Percentiles rank a stretch among this genome's conserved stretches.
Conservation (phyloP, 2,113 vertebrate genomes). For the Python bivittatus region DNA sequence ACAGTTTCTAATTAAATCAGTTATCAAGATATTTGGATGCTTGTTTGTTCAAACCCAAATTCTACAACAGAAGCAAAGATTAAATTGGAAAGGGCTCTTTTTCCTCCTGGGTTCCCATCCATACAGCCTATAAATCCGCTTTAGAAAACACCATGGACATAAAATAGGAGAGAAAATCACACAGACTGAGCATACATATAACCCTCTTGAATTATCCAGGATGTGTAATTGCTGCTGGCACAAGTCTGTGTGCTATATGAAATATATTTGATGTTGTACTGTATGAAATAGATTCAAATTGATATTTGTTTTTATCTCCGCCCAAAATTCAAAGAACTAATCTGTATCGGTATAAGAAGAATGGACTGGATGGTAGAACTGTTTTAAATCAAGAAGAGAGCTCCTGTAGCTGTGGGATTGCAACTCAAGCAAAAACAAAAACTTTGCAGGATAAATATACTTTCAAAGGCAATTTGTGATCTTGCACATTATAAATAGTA, state of each 20-base stretch:
- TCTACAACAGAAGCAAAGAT: not conserved
- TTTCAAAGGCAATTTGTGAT: not conserved
- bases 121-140: not conserved
- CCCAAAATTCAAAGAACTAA: not conserved
- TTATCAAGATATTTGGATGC: not conserved
- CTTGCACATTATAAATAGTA: conserved; percentile 6
- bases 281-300: not conserved
- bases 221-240: not conserved
- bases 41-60: not conserved
- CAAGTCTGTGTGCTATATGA: not conserved
- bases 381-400: not conserved
- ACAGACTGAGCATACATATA: not conserved
- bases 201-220: not conserved
- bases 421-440: not conserved
- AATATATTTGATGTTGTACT: not conserved
- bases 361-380: not conserved
- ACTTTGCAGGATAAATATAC: not conserved
- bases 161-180: not conserved
- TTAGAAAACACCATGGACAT: not conserved
- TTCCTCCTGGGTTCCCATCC: not conserved
- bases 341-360: not conserved
- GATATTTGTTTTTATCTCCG: not conserved
- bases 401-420: not conserved
- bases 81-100: not conserved
- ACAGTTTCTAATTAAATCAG: not conserved